Percentiles rank a stretch among this genome's conserved stretches.
These are phyloP conservation scores for Oscheius sp. DNA, from an alignment of 2,888 invertebrate species.

Conservation along the genomic window DNA sequence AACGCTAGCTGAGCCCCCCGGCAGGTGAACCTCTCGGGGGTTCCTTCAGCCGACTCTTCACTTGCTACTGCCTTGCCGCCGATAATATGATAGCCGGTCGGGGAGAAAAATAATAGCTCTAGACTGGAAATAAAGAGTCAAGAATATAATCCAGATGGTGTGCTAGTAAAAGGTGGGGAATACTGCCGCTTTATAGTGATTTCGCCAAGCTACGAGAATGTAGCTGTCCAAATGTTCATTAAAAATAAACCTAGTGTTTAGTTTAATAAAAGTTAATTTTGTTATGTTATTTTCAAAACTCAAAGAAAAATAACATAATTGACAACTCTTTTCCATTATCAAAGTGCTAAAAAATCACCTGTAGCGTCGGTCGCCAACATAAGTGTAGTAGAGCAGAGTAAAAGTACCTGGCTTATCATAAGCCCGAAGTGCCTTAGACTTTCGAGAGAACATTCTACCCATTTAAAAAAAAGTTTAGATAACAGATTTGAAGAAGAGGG, in stretches of 20 bases:
- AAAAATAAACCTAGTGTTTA: background rate
- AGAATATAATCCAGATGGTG: background rate
- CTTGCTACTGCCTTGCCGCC: too few species aligned
- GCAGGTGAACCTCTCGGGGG: background rate
- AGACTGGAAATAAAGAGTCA: background rate
- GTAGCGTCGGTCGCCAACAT: too few species aligned
- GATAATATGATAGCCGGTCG: background rate
- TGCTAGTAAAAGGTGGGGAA: background rate
- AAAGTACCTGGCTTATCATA: conserved; percentile 62
- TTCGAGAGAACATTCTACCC: background rate
- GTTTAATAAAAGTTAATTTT: too few species aligned
- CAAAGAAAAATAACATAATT: too few species aligned
- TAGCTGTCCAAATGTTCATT: background rate
- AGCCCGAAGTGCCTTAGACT: conserved; percentile 33
- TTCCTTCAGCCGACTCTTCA: too few species aligned
- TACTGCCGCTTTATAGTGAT: too few species aligned
- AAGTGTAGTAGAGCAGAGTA: conserved; percentile 64
- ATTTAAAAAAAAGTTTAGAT: background rate
- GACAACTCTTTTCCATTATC: too few species aligned
- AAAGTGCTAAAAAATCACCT: too few species aligned
- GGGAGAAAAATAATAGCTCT: background rate
- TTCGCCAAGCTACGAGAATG: background rate
- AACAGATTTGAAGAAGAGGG: background rate
- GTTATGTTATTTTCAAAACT: too few species aligned
- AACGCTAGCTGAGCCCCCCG: background rate